Percentiles rank a stretch among this genome's conserved stretches.
Evolutionary conservation across 2,797 vertebrate species (phyloP).

Genomic region (Neopelma chrysocephalum): DNA sequence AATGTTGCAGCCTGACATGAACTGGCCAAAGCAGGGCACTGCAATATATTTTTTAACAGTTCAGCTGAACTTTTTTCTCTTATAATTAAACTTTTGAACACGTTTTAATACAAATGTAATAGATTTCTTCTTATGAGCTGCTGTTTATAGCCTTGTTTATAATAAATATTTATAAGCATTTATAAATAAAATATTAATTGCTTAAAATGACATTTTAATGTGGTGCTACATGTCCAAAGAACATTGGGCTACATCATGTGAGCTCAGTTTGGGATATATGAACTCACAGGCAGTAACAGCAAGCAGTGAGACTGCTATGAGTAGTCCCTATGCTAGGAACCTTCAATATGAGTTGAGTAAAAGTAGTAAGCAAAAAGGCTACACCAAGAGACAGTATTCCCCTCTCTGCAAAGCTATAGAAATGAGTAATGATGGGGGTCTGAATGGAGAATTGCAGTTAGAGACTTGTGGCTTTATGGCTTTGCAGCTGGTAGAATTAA

Average conservation of each 20-base stretch:
- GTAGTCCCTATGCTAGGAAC: neutral
- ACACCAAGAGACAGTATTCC: neutral
- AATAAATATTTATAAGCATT: conserved; percentile 72
- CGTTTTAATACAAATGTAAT: conserved; percentile 64
- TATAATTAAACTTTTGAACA: conserved; percentile 65
- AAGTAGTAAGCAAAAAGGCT: neutral
- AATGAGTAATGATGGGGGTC: neutral
- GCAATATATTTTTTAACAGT: conserved; percentile 12
- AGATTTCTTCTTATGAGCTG: conserved; percentile 58
- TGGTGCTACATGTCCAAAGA: conserved; percentile 18
- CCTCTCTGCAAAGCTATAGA: neutral
- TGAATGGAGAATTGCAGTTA: neutral
- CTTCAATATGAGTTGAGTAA: neutral
- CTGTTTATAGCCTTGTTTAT: conserved; percentile 56
- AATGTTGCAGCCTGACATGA: neutral
- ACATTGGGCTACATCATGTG: neutral
- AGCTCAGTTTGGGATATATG: neutral
- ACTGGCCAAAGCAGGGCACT: neutral
- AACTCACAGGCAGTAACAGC: neutral
- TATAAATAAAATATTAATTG: conserved; percentile 76
- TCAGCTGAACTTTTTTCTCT: conserved; percentile 46
- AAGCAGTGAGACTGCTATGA: neutral
- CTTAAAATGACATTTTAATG: conserved; percentile 60
- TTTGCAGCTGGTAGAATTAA: neutral
- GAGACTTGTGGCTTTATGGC: neutral